Evolutionary conservation across 1,140 invertebrate genomes (phyloP).

Genomic region (Ceratosolen solmsi): DNA sequence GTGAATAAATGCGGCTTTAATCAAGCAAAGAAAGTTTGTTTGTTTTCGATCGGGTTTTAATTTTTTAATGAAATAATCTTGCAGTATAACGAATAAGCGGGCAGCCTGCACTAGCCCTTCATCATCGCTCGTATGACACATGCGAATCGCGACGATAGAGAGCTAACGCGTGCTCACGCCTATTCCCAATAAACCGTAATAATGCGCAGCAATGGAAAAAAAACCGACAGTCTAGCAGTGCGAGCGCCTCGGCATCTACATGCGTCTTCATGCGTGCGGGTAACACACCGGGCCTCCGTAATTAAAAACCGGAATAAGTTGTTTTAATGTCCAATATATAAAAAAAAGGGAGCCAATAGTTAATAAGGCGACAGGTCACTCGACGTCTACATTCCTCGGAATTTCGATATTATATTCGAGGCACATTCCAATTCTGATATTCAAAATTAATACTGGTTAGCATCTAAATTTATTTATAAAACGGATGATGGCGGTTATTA

Average conservation of each 20-base stretch:
- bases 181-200: conserved; percentile 66
- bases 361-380: conserved; percentile 65
- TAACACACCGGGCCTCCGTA: conserved; percentile 70
- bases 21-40: conserved; percentile 70
- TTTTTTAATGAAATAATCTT: conserved; percentile 76
- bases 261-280: conserved; percentile 69
- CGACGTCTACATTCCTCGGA: conserved; percentile 41
- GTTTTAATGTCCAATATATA: conserved; percentile 75
- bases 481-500: too few species aligned
- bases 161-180: conserved; percentile 52
- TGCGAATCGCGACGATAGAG: conserved; percentile 40
- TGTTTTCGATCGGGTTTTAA: conserved; percentile 73
- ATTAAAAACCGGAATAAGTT: conserved; percentile 76
- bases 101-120: conserved; percentile 55
- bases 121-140: conserved; percentile 31
- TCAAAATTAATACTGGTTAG: too few species aligned
- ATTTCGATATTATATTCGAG: background rate
- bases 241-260: conserved; percentile 71
- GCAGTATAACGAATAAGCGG: conserved; percentile 68
- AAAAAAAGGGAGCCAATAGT: conserved; percentile 70
- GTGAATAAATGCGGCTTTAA: conserved; percentile 61
- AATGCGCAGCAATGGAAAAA: conserved; percentile 74
- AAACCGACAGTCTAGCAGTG: conserved; percentile 75
- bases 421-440: background rate
- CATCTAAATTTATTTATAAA: too few species aligned